Percentiles rank a stretch among this genome's conserved stretches.
phyloP scores from a whole-genome alignment of 2,113 vertebrate genomes.

The Phasianus colchicus region DNA sequence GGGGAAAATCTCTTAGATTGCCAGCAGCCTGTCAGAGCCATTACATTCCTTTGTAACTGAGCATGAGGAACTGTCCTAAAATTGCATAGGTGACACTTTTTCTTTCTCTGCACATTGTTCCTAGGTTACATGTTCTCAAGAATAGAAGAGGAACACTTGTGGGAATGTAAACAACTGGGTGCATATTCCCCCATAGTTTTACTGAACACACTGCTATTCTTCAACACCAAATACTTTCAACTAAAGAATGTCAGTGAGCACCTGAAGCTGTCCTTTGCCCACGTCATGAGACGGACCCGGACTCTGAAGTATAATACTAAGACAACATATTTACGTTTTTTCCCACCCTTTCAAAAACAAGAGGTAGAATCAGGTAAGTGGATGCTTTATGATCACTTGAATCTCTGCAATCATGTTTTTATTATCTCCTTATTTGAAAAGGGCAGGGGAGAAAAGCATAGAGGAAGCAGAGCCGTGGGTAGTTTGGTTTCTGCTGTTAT shows the following conservation, averaged over 20 bases:
- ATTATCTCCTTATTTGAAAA: not conserved
- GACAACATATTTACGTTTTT: conserved; percentile 93
- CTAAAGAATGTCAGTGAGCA: conserved; percentile 92
- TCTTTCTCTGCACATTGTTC: not conserved
- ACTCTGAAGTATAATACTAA: conserved; percentile 88
- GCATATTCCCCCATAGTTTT: conserved; percentile 97
- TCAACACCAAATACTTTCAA: conserved; percentile 97
- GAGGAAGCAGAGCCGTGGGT: not conserved
- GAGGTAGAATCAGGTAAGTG: conserved; percentile 81
- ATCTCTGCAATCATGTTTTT: not conserved
- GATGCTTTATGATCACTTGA: not conserved
- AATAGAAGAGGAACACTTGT: conserved; percentile 95
- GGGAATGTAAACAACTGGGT: conserved; percentile 97
- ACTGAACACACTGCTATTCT: conserved; percentile 96
- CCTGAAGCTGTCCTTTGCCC: conserved; percentile 93
- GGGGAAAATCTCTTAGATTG: not conserved
- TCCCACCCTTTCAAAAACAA: conserved; percentile 85
- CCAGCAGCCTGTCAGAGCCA: not conserved
- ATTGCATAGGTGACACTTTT: not conserved
- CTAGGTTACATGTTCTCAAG: conserved; percentile 93
- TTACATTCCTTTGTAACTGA: not conserved
- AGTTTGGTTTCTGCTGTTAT: not conserved
- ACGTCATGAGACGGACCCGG: conserved; percentile 92
- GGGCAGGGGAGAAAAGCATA: too few relatives aligned
- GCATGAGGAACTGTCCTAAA: not conserved